Conservation (phyloP, 1,140 invertebrate genomes). For the Bicyclus anynana region DNA sequence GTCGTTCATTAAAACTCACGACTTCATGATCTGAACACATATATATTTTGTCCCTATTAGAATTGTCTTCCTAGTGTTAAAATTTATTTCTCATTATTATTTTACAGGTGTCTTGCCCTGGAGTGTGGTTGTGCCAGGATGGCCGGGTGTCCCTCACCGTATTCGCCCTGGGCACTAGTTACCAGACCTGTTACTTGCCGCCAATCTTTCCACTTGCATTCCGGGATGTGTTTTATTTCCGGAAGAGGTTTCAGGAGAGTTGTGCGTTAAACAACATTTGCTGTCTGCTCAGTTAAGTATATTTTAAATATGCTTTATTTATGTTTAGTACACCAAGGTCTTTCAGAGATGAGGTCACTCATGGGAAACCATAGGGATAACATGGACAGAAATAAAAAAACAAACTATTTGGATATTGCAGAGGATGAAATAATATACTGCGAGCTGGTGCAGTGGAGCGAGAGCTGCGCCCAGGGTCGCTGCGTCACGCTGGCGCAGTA, state of each 20-base stretch:
- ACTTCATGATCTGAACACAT: no score
- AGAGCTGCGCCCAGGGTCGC: slow-evolving; percentile 50
- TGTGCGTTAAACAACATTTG: slow-evolving; percentile 68
- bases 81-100: no score
- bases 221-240: slow-evolving; percentile 82
- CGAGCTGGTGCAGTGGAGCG: slow-evolving; percentile 81
- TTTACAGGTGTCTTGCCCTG: slow-evolving; percentile 83
- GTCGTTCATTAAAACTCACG: no score
- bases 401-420: no score
- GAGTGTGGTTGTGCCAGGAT: slow-evolving; percentile 85
- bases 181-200: slow-evolving; percentile 78
- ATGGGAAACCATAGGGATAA: no score
- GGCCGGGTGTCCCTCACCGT: slow-evolving; percentile 81
- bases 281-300: slow-evolving; percentile 60
- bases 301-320: neutral
- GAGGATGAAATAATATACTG: slow-evolving; percentile 79
- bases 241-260: slow-evolving; percentile 78
- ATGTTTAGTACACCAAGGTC: neutral
- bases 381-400: no score
- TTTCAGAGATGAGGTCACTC: no score
- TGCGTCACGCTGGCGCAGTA: slow-evolving; percentile 80
- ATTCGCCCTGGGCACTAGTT: slow-evolving; percentile 78
- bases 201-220: slow-evolving; percentile 82
- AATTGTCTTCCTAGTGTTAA: no score
- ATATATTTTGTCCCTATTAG: no score